Conservation (phyloP, 2,113 vertebrate genomes). For the Heloderma charlesbogerti region DNA sequence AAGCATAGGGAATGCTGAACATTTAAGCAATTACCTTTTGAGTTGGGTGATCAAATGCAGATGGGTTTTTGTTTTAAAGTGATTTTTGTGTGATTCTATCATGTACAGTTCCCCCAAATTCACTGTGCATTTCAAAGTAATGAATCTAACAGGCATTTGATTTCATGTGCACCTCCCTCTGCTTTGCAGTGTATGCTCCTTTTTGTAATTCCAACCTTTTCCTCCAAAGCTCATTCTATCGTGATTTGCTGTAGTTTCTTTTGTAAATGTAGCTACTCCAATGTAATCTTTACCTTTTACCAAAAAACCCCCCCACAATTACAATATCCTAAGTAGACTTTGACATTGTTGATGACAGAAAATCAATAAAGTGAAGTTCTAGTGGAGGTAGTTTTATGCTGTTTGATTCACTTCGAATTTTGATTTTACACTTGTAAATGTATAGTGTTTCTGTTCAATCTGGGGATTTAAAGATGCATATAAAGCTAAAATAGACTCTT, state of each 20-base stretch:
- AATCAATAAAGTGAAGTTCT: slow-evolving; percentile 86
- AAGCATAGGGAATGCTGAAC: slow-evolving; percentile 73
- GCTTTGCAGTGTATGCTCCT: slow-evolving; percentile 76
- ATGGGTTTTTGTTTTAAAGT: slow-evolving; percentile 76
- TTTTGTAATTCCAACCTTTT: slow-evolving; percentile 76
- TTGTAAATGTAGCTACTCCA: slow-evolving; percentile 78
- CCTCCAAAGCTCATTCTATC: slow-evolving; percentile 74
- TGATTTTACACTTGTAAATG: slow-evolving; percentile 74
- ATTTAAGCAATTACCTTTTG: slow-evolving; percentile 68
- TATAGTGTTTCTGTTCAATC: slow-evolving; percentile 73
- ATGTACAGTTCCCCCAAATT: slow-evolving; percentile 82
- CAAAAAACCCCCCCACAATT: slow-evolving; percentile 69
- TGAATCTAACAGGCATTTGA: slow-evolving; percentile 75
- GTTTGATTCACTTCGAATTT: slow-evolving; percentile 80
- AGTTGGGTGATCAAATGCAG: slow-evolving; percentile 75
- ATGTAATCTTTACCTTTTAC: slow-evolving; percentile 82
- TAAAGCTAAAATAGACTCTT: slow-evolving; percentile 62
- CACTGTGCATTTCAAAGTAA: slow-evolving; percentile 82
- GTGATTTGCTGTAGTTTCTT: slow-evolving; percentile 83
- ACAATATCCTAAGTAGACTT: slow-evolving; percentile 79
- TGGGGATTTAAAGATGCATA: slow-evolving; percentile 48
- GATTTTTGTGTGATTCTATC: slow-evolving; percentile 78
- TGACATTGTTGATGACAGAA: slow-evolving; percentile 84
- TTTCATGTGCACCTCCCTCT: slow-evolving; percentile 75
- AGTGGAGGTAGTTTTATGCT: slow-evolving; percentile 83